A percentile compares a stretch with the other conserved stretches of the same genome.
phyloP scores from a whole-genome alignment of 2,888 invertebrate genomes.

The Desoria tigrina region DNA sequence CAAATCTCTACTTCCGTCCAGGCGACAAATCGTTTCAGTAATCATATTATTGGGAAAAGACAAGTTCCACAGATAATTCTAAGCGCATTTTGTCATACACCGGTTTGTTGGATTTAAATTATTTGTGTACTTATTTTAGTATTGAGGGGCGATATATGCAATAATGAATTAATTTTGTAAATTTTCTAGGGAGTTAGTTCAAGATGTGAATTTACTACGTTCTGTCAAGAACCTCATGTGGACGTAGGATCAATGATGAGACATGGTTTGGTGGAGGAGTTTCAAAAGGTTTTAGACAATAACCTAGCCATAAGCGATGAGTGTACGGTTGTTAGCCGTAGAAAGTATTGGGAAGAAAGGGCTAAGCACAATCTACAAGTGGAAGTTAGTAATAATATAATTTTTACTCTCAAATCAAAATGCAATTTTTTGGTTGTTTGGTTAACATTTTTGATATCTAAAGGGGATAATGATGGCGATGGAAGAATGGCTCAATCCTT shows the following conservation, averaged over 20 bases:
- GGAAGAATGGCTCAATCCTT: slow-evolving; percentile 50
- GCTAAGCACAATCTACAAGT: slow-evolving; percentile 43
- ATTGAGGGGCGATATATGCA: no score
- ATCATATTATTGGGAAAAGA: slow-evolving; percentile 23
- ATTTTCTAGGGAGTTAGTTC: background rate
- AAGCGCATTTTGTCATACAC: slow-evolving; percentile 35
- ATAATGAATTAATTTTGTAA: no score
- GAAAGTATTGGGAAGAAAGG: slow-evolving; percentile 47
- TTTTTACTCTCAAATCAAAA: no score
- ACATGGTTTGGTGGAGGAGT: slow-evolving; percentile 42
- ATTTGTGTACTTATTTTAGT: no score
- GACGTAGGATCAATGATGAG: slow-evolving; percentile 29
- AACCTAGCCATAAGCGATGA: slow-evolving; percentile 46
- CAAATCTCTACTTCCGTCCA: slow-evolving; percentile 41
- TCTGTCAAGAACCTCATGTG: slow-evolving; percentile 31
- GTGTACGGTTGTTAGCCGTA: slow-evolving; percentile 32
- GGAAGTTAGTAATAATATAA: no score
- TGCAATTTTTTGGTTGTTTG: background rate
- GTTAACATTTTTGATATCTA: slow-evolving; percentile 1
- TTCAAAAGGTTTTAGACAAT: slow-evolving; percentile 40
- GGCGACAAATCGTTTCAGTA: slow-evolving; percentile 39
- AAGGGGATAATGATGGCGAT: slow-evolving; percentile 41
- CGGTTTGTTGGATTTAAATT: no score
- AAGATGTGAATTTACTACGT: slow-evolving; percentile 29
- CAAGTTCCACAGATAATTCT: slow-evolving; percentile 43